These are phyloP conservation scores for Merodon equestris DNA, from an alignment of 2,888 invertebrate species.

Conservation along the genomic window DNA sequence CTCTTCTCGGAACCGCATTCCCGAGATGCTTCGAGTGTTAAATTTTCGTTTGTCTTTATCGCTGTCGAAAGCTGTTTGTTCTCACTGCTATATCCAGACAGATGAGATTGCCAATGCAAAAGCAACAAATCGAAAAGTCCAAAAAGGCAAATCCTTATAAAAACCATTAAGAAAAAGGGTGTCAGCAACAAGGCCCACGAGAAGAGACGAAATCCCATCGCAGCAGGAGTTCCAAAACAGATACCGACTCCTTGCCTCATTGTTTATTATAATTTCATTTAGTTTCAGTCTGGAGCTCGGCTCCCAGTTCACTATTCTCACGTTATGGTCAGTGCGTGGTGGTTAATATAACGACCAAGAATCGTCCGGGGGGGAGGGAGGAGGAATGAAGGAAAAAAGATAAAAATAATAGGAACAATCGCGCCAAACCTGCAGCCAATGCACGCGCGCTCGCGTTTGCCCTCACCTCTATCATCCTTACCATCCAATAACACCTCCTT, in stretches of 20 bases:
- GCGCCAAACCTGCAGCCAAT: slow-evolving; percentile 68
- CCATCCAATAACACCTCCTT: too few relatives aligned
- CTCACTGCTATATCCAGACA: slow-evolving; percentile 34
- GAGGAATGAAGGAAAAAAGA: slow-evolving; percentile 3
- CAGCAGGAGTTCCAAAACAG: slow-evolving; percentile 47
- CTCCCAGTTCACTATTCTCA: slow-evolving; percentile 30
- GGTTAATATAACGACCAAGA: slow-evolving; percentile 22
- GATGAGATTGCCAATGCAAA: slow-evolving; percentile 30
- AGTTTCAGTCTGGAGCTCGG: slow-evolving; percentile 16
- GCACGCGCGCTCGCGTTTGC: slow-evolving; percentile 58
- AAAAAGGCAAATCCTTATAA: not conserved
- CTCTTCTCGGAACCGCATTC: slow-evolving; percentile 50
- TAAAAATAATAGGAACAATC: slow-evolving; percentile 53
- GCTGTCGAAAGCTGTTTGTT: slow-evolving; percentile 55
- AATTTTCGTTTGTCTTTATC: slow-evolving; percentile 67
- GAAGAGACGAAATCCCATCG: slow-evolving; percentile 38
- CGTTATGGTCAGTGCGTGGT: slow-evolving; percentile 14
- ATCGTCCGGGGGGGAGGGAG: not conserved
- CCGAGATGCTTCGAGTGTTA: slow-evolving; percentile 59
- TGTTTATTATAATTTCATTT: slow-evolving; percentile 63
- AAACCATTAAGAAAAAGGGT: not conserved
- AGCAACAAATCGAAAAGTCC: slow-evolving; percentile 31
- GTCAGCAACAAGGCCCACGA: not conserved
- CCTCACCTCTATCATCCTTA: slow-evolving; percentile 18
- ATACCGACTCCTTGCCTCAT: slow-evolving; percentile 29